These are phyloP conservation scores for Oryzias celebensis DNA, from an alignment of 2,113 vertebrate species.

Conservation along the genomic window DNA sequence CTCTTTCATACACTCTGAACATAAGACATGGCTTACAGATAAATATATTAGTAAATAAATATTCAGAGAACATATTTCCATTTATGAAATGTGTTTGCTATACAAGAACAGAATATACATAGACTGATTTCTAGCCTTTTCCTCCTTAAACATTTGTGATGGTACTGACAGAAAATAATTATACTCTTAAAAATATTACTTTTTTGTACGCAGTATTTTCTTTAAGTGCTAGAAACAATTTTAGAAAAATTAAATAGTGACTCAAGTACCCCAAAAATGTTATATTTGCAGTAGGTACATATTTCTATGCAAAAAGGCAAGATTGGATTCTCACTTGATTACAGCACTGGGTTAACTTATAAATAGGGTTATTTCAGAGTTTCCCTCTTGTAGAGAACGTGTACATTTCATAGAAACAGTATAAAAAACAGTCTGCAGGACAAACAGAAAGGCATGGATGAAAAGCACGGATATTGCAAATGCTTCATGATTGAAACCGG, in stretches of 20 bases:
- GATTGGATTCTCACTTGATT: slow-evolving; percentile 78
- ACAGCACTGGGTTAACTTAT: slow-evolving; percentile 79
- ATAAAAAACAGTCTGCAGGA: slow-evolving; percentile 78
- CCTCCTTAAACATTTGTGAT: slow-evolving; percentile 85
- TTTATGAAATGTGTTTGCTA: slow-evolving; percentile 99
- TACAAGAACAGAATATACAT: slow-evolving; percentile 98
- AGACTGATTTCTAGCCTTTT: slow-evolving; percentile 87
- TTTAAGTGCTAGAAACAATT: slow-evolving; percentile 97
- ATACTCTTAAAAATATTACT: slow-evolving; percentile 87
- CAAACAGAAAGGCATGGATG: slow-evolving; percentile 78
- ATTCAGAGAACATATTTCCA: slow-evolving; percentile 99
- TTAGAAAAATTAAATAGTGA: slow-evolving; percentile 89
- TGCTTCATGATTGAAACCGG: slow-evolving; percentile 58
- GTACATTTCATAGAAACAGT: slow-evolving; percentile 85
- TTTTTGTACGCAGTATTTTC: slow-evolving; percentile 81
- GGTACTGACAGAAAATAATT: slow-evolving; percentile 93
- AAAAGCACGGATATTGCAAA: slow-evolving; percentile 59
- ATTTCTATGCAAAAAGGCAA: slow-evolving; percentile 78
- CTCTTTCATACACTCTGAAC: slow-evolving; percentile 91
- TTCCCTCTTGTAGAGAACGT: slow-evolving; percentile 73
- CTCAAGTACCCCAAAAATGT: slow-evolving; percentile 85
- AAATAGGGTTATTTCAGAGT: slow-evolving; percentile 75
- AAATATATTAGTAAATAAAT: slow-evolving; percentile 99
- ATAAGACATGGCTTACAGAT: slow-evolving; percentile 99
- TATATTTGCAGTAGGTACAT: slow-evolving; percentile 78